These are phyloP conservation scores for Leptarthrus brevirostris DNA, from an alignment of 2,888 invertebrate genomes.

Conservation along the genomic window DNA sequence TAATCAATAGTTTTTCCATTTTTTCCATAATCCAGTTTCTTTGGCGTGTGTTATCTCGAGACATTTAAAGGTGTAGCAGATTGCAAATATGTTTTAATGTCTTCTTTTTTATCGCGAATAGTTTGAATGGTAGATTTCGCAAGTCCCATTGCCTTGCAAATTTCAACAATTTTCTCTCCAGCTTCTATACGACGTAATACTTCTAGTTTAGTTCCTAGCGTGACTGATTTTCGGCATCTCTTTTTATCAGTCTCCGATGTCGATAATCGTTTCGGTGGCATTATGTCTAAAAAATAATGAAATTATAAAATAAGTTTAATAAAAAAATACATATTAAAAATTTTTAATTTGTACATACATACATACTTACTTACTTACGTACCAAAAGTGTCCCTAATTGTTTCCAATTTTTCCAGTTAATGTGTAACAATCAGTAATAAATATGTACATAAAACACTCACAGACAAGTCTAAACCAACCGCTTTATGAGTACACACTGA, in stretches of 20 bases:
- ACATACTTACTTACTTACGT: conserved; percentile 52
- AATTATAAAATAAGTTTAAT: no score
- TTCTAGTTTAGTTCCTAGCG: conserved; percentile 53
- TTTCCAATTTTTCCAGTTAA: no score
- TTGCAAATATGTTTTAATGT: conserved; percentile 53
- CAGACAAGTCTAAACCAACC: no score
- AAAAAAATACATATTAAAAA: no score
- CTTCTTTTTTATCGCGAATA: conserved; percentile 55
- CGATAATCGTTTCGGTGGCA: conserved; percentile 46
- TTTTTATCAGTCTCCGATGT: conserved; percentile 51
- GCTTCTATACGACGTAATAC: conserved; percentile 49
- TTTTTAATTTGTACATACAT: no score
- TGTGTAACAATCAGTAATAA: no score
- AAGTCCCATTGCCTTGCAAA: conserved; percentile 53
- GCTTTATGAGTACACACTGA: no score
- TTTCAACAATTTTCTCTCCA: conserved; percentile 55
- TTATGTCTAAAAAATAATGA: no score
- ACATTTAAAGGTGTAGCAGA: conserved; percentile 55
- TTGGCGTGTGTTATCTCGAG: neutral
- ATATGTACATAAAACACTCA: no score
- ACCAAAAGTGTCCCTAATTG: no score
- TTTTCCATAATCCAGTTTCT: neutral
- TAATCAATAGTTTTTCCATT: conserved; percentile 45
- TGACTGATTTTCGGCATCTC: conserved; percentile 31
- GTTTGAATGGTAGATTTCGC: conserved; percentile 55